Evolutionary conservation across 92 coral and sea anemone species (phyloP), one percentile per base, ranked within the genome.

Genomic region (Muricea muricata): DNA sequence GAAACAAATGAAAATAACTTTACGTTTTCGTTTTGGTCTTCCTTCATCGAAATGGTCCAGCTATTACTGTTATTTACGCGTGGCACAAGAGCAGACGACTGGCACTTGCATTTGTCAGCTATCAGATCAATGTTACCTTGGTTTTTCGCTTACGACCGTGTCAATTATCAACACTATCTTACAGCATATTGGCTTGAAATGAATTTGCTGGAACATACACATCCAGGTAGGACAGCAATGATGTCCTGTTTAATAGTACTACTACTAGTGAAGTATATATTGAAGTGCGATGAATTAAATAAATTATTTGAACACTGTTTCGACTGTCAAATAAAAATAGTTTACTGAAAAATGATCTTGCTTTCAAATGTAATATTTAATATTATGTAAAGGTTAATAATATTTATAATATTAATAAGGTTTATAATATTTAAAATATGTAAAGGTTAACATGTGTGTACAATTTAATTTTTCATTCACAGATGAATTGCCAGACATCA

Each of bases 111-210:
- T 75, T 75, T 75, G 81, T 75, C 81, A 17, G 67, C 81, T 0
- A 54, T 75, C 65, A 23, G 81, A 48, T 75, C 80, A 47, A 75
- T 75, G 81, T 52, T 48, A 29, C 81, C 81, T 52, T 75, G 81
- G 81, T 75, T 75, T 75, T 75, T 75, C 42, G 81, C 81, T 2
- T 75, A 75, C 42, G 67, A 75, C 42, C 81, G 81, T 54, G 45
- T 75, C 1, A 47, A 75, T 29, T 75, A 75, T 14, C 81, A 75
- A 75, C 81, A 66, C 42, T 75, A 75, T 28, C 81, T 75, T 6
- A 20, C 81, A 29, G 63, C 65, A 75, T 75, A 75, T 54, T 75
- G 81, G 81, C 81, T 75, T 54, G 81, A 75, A 75, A 75, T 75
- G 42, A 75, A 54, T 75, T 24, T 54, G 18, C 24, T 75, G 81